Evolutionary conservation across 2,113 vertebrate genomes (phyloP).

Genomic region (Galemys pyrenaicus): DNA sequence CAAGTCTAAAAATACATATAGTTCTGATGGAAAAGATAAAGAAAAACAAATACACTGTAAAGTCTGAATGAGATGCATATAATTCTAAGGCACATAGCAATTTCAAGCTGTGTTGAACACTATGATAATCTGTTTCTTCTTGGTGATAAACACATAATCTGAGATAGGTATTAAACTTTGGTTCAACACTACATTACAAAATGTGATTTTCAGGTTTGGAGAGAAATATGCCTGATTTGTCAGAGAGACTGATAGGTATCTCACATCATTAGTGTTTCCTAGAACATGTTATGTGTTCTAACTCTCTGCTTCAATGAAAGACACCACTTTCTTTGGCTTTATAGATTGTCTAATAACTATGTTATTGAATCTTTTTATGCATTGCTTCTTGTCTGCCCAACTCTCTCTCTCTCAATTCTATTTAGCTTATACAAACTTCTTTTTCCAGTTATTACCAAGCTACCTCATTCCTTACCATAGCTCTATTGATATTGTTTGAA

Average conservation of each 20-base stretch:
- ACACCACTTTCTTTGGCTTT: not conserved
- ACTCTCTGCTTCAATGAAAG: not conserved
- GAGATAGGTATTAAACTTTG: not conserved
- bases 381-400: not conserved
- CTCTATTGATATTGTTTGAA: not conserved
- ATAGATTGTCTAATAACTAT: not conserved
- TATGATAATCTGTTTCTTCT: not conserved
- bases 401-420: not conserved
- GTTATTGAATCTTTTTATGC: not conserved
- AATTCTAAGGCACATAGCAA: not conserved
- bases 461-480: not conserved
- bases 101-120: constrained; percentile 5
- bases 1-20: not conserved
- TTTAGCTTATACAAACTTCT: not conserved
- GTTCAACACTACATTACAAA: not conserved
- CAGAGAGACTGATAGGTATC: not conserved
- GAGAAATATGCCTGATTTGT: not conserved
- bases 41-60: constrained; percentile 5
- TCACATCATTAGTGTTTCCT: not conserved
- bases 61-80: not conserved
- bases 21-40: not conserved
- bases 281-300: not conserved
- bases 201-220: not conserved
- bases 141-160: not conserved
- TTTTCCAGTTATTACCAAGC: not conserved